These are phyloP conservation scores for Branchellion lobata DNA, from an alignment of 2,888 invertebrate genomes.

Conservation along the genomic window DNA sequence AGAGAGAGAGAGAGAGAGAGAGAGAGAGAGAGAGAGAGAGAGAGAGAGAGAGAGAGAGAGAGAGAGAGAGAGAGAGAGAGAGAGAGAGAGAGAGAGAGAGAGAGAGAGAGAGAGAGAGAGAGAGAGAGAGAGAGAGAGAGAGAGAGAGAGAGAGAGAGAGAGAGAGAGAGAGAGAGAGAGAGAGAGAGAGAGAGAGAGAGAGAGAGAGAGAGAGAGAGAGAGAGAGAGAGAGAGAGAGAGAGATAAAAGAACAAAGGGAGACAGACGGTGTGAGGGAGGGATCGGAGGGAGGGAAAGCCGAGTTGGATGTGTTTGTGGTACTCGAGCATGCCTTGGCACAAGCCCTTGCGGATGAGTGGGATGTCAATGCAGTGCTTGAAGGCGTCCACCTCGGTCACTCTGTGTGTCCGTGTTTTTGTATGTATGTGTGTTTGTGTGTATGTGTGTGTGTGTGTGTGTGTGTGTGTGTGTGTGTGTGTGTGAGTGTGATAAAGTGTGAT, in stretches of 20 bases:
- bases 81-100: neutral
- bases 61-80: neutral
- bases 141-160: neutral
- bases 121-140: neutral
- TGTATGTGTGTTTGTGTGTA: no score
- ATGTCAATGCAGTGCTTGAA: neutral
- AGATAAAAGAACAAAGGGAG: neutral
- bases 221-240: neutral
- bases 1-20: neutral
- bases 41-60: neutral
- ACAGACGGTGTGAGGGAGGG: neutral
- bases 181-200: no score
- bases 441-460: no score
- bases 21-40: neutral
- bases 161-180: neutral
- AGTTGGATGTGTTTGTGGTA: neutral
- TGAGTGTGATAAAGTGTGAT: neutral
- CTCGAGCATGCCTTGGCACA: neutral
- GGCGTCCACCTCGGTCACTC: neutral
- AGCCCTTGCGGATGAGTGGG: neutral
- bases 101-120: neutral
- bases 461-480: neutral
- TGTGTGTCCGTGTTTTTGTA: no score
- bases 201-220: no score
- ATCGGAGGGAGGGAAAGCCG: neutral